phyloP scores from a whole-genome alignment of 2,888 invertebrate genomes.

The Temnothorax unifasciatus region DNA sequence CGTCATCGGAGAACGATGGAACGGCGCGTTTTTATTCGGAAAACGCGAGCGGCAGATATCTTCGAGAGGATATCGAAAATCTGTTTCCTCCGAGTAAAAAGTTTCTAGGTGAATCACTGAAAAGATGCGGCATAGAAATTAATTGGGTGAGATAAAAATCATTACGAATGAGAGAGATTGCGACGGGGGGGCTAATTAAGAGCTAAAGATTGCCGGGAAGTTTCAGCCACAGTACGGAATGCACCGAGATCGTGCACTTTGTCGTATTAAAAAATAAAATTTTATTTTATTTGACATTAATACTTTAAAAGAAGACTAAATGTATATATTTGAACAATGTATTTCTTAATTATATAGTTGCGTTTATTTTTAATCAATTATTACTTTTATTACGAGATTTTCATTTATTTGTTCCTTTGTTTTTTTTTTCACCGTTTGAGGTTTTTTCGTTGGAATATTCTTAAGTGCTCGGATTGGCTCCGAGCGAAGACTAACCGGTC shows the following conservation, averaged over 20 bases:
- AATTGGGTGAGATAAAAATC: not conserved
- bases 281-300: not conserved
- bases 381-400: not conserved
- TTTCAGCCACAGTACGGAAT: not conserved
- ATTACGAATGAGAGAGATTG: not conserved
- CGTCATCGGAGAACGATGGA: constrained; percentile 33
- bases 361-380: not conserved
- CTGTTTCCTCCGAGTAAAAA: not conserved
- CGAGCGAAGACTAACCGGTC: constrained; percentile 25
- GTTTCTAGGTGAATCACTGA: not conserved
- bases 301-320: not conserved
- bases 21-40: constrained; percentile 12
- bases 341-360: not conserved
- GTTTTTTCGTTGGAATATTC: constrained; percentile 8
- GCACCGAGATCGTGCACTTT: not conserved
- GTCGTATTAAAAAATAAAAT: not conserved
- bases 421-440: not conserved
- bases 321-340: not conserved
- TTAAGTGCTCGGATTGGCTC: not conserved
- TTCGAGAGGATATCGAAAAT: not conserved
- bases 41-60: constrained; percentile 6
- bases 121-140: not conserved
- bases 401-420: not conserved
- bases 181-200: too few species aligned
- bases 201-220: not conserved